Evolutionary conservation across 2,113 vertebrate species (phyloP).

Genomic region (Scatophagus argus): DNA sequence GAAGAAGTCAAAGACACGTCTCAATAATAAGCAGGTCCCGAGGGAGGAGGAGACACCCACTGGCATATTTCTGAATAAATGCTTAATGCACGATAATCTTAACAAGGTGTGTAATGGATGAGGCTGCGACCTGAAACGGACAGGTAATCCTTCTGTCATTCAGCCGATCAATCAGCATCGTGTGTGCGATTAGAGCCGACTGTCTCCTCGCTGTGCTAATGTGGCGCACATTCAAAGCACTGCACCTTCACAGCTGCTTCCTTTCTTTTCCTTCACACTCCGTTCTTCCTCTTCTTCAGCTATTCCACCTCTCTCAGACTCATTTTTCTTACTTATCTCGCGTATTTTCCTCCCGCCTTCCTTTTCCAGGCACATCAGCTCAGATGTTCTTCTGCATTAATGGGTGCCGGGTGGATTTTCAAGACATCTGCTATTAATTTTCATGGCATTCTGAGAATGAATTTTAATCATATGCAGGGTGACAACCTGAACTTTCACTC

Average conservation of each 20-base stretch:
- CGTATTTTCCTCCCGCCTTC: not conserved
- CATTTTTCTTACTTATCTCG: no score
- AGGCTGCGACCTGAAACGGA: conserved; percentile 39
- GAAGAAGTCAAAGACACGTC: conserved; percentile 47
- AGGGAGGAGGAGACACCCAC: conserved; percentile 26
- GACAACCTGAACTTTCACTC: not conserved
- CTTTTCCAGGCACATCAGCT: not conserved
- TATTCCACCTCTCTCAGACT: not conserved
- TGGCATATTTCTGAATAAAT: conserved; percentile 46
- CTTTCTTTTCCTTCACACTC: not conserved
- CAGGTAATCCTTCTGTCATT: conserved; percentile 61
- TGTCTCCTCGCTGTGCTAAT: not conserved
- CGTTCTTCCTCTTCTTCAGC: not conserved
- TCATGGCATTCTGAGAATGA: not conserved
- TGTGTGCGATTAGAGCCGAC: conserved; percentile 8
- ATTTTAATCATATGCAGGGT: not conserved
- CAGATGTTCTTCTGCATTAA: not conserved
- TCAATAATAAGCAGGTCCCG: conserved; percentile 51
- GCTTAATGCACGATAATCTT: conserved; percentile 42
- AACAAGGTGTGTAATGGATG: conserved; percentile 47
- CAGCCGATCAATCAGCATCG: conserved; percentile 37
- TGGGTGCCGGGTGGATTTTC: not conserved
- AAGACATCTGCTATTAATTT: not conserved
- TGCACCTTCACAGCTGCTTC: not conserved
- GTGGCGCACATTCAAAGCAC: not conserved